phyloP scores from a whole-genome alignment of 2,797 vertebrate species.

The Cygnus olor region DNA sequence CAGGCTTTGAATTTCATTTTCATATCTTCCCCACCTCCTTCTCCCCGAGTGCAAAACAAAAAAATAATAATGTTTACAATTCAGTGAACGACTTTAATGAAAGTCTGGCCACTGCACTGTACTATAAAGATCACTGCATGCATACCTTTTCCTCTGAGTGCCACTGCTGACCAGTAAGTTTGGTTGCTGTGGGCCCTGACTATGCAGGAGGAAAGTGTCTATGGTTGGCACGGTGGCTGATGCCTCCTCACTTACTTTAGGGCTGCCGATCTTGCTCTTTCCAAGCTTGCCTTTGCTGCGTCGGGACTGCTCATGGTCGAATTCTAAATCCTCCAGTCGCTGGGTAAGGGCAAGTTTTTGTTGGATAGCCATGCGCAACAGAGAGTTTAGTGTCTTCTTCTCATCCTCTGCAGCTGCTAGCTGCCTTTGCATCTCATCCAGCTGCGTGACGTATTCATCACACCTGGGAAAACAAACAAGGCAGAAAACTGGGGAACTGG shows the following conservation, averaged over 20 bases:
- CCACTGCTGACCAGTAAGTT: slow-evolving; percentile 81
- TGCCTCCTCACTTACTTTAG: slow-evolving; percentile 95
- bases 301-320: slow-evolving; percentile 94
- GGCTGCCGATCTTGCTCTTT: slow-evolving; percentile 93
- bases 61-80: slow-evolving; percentile 51
- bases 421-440: slow-evolving; percentile 99
- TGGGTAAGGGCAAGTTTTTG: slow-evolving; percentile 98
- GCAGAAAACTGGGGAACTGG: not conserved
- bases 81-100: slow-evolving; percentile 68
- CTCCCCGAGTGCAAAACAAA: not conserved
- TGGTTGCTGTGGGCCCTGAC: slow-evolving; percentile 88
- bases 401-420: slow-evolving; percentile 98
- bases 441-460: slow-evolving; percentile 95
- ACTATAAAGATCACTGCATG: slow-evolving; percentile 79
- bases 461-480: slow-evolving; percentile 82
- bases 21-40: slow-evolving; percentile 52
- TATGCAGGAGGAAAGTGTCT: slow-evolving; percentile 85
- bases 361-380: slow-evolving; percentile 98
- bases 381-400: slow-evolving; percentile 98
- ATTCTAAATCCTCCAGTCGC: slow-evolving; percentile 97
- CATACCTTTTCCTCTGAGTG: slow-evolving; percentile 90
- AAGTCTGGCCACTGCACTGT: slow-evolving; percentile 77
- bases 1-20: slow-evolving; percentile 55
- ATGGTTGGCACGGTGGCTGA: slow-evolving; percentile 82
- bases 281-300: slow-evolving; percentile 92